These are phyloP conservation scores for Pygmarrhopalites habei DNA, from an alignment of 1,140 invertebrate genomes.

Conservation along the genomic window DNA sequence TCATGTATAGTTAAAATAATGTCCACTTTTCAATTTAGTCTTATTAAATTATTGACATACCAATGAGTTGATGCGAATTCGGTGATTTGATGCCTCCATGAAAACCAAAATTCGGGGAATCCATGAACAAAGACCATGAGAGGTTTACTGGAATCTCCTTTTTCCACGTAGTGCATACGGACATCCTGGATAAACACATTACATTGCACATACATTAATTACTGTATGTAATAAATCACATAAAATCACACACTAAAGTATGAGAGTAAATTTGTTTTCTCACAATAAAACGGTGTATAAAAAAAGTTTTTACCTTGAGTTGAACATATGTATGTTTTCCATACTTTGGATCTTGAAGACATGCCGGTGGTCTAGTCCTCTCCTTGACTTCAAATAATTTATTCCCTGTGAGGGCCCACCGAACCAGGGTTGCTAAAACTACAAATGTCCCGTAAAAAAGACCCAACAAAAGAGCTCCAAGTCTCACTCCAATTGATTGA, in stretches of 20 bases:
- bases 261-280: too few relatives aligned
- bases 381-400: slow-evolving; percentile 30
- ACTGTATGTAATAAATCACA: too few relatives aligned
- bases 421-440: background rate
- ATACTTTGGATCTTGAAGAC: slow-evolving; percentile 39
- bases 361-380: slow-evolving; percentile 38
- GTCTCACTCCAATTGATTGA: too few relatives aligned
- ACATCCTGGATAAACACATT: slow-evolving; percentile 51
- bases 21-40: too few relatives aligned
- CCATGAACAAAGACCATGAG: slow-evolving; percentile 60
- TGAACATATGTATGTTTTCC: slow-evolving; percentile 41
- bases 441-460: slow-evolving; percentile 24
- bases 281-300: too few relatives aligned
- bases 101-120: slow-evolving; percentile 64
- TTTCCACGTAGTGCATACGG: slow-evolving; percentile 59
- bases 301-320: too few relatives aligned
- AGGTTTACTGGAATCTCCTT: slow-evolving; percentile 53
- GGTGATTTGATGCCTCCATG: slow-evolving; percentile 56
- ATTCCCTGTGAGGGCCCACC: slow-evolving; percentile 16
- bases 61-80: slow-evolving; percentile 57
- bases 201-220: too few relatives aligned
- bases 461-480: too few relatives aligned
- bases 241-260: too few relatives aligned
- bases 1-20: too few relatives aligned
- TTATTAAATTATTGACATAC: too few relatives aligned